Evolutionary conservation across 23 tunicate species (phyloP).

Genomic region (Styela clava): DNA sequence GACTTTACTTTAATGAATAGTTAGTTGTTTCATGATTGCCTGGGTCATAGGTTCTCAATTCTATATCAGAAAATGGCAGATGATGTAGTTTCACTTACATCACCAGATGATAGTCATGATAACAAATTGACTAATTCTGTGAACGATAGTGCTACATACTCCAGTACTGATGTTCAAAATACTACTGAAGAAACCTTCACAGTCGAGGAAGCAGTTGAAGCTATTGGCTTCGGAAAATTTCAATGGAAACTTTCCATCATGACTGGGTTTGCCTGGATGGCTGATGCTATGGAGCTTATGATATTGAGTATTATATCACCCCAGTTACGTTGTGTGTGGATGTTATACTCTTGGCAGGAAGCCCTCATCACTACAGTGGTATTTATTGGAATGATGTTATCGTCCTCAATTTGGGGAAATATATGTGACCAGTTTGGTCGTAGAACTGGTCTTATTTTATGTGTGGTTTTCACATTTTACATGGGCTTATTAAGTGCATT

Average conservation of each 20-base stretch:
- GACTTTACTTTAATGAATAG: too few species aligned
- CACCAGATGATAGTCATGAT: neutral
- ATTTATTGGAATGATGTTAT: slow-evolving; percentile 93
- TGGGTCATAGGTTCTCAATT: too few species aligned
- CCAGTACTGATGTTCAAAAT: slow-evolving; percentile 6
- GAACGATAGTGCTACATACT: neutral
- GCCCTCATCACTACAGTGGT: slow-evolving; percentile 94
- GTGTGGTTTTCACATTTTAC: slow-evolving; percentile 89
- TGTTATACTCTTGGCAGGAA: slow-evolving; percentile 81
- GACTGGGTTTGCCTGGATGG: slow-evolving; percentile 99
- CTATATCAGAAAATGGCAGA: neutral
- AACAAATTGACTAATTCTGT: neutral
- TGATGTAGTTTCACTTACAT: neutral
- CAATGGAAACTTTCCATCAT: slow-evolving; percentile 86
- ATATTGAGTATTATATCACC: slow-evolving; percentile 91
- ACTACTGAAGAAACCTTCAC: slow-evolving; percentile 60
- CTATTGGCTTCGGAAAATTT: slow-evolving; percentile 91
- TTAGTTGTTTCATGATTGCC: too few species aligned
- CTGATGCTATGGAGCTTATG: slow-evolving; percentile 99
- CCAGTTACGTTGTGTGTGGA: slow-evolving; percentile 94
- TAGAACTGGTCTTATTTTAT: slow-evolving; percentile 72
- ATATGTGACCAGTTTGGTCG: slow-evolving; percentile 92
- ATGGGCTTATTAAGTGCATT: slow-evolving; percentile 85
- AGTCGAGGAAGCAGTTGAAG: slow-evolving; percentile 97
- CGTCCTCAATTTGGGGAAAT: slow-evolving; percentile 95